Evolutionary conservation across 2,888 invertebrate species (phyloP), one percentile per base, ranked within the genome.

Genomic region (Imbricaverruca yamaguchii): DNA sequence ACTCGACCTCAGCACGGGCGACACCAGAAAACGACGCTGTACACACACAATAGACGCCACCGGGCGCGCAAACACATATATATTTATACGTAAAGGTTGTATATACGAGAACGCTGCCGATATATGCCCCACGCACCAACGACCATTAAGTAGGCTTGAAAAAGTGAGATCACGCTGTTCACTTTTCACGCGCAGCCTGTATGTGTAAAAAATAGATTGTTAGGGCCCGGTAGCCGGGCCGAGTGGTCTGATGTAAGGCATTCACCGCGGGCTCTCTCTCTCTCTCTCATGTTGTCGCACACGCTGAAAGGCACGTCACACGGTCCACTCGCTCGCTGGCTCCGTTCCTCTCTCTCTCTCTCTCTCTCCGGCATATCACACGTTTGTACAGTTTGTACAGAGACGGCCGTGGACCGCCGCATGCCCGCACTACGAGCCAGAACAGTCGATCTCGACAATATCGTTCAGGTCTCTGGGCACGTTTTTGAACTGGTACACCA

Each of bases 401-500:
- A 10, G 74, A 23, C 39, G 39, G 39, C 39, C 39, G 74, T 53
- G 13, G 67, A 11, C 23, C 4, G 21, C 8, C 74, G 15, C 53
- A 1, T 15, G 74, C 53, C 7, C 9, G 23, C 74, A 59, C 91
- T 91, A 95, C 91, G 94, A 94, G 84, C 94, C 93, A 87, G 94
- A 93, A 89, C 97, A 97, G 90, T 97, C 97, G 87, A 97, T 97
- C 91, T 97, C 97, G 84, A 97, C 91, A 86, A 97, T 97, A 89
- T 97, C 96, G 91, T 97, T 81, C 83, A 88, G 87, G 84, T 87
- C 86, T 91, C 97, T 97, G 87, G 98, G 98, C 87, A 99, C 97
- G 89, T 98, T 98, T 84, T 98, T 98, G 90, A 99, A 99, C 90
- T 98, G 98, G 89, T 99, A 99, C 83, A 99, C 99, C 85, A 99